phyloP scores from a whole-genome alignment of 2,113 vertebrate genomes.

The Marmota monax region DNA sequence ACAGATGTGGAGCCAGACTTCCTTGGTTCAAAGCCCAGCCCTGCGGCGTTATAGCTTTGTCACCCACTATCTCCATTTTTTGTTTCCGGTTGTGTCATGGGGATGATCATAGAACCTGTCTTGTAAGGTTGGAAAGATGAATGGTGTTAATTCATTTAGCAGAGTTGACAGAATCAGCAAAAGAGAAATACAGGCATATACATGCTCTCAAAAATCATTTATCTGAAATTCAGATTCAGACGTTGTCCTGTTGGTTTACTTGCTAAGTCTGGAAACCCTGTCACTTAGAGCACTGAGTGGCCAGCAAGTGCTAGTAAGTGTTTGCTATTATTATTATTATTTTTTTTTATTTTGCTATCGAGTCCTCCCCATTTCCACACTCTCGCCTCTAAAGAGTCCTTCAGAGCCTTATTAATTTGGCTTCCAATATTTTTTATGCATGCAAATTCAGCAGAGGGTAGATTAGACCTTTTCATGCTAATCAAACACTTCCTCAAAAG shows the following conservation, averaged over 20 bases:
- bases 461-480: constrained; percentile 28
- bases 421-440: constrained; percentile 49
- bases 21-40: not conserved
- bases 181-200: not conserved
- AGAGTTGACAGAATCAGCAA: not conserved
- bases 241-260: not conserved
- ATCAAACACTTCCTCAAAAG: constrained; percentile 27
- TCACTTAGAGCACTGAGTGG: not conserved
- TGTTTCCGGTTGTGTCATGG: not conserved
- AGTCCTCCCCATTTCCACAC: not conserved
- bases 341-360: not conserved
- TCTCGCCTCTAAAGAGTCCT: constrained; percentile 39
- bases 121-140: not conserved
- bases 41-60: not conserved
- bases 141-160: not conserved
- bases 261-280: not conserved
- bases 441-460: not conserved
- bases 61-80: not conserved
- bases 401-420: constrained; percentile 47
- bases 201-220: not conserved
- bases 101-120: not conserved
- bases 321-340: constrained; percentile 4
- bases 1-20: not conserved
- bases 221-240: not conserved
- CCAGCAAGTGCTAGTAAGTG: not conserved